Evolutionary conservation across 2,888 invertebrate species (phyloP).

Genomic region (Andrena bicolor): DNA sequence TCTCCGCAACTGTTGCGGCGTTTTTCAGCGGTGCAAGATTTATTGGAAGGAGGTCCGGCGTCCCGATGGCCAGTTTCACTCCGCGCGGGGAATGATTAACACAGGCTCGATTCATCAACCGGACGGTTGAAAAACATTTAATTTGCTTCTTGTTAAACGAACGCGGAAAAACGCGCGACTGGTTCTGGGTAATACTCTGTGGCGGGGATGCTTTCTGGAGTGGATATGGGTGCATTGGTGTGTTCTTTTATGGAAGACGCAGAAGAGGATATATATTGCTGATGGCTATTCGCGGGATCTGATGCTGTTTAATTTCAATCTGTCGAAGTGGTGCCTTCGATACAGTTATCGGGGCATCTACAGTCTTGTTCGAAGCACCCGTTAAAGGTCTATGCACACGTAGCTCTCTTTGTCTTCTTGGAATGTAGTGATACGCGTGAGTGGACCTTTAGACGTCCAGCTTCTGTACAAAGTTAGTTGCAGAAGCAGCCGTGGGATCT

Average conservation of each 20-base stretch:
- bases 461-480: not conserved
- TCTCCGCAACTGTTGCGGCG: not conserved
- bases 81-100: constrained; percentile 14
- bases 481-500: no score
- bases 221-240: not conserved
- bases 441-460: no score
- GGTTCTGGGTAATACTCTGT: constrained; percentile 5
- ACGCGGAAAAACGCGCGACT: constrained; percentile 11
- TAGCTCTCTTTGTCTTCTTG: not conserved
- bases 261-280: constrained; percentile 10
- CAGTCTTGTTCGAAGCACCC: constrained; percentile 5
- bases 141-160: constrained; percentile 24
- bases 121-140: constrained; percentile 9
- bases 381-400: no score
- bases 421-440: not conserved
- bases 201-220: constrained; percentile 1
- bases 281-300: not conserved
- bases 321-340: constrained; percentile 46
- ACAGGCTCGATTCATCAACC: constrained; percentile 20
- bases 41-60: not conserved
- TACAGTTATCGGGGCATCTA: constrained; percentile 12
- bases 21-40: not conserved
- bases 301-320: not conserved
- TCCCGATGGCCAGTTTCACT: not conserved
- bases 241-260: not conserved